Conservation (phyloP, 2,888 invertebrate species). For the Apamea crenata region DNA sequence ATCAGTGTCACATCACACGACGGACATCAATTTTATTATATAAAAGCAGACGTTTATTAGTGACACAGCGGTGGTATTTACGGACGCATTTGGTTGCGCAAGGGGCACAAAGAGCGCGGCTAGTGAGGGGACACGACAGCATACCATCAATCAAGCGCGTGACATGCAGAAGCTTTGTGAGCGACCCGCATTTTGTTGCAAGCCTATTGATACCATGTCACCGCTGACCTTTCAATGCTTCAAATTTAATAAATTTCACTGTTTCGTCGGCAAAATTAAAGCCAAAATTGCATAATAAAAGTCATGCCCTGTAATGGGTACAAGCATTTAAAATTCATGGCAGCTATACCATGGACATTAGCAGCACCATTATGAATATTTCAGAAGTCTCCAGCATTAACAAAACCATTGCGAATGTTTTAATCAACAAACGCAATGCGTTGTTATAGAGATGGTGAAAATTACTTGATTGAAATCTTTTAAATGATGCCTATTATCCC, state of each 20-base stretch:
- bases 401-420: conserved; percentile 70
- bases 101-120: conserved; percentile 74
- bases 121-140: conserved; percentile 63
- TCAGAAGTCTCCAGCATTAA: conserved; percentile 70
- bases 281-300: conserved; percentile 61
- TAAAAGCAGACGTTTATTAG: conserved; percentile 67
- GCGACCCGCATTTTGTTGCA: conserved; percentile 76
- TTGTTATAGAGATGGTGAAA: conserved; percentile 64
- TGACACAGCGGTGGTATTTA: conserved; percentile 73
- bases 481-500: conserved; percentile 77
- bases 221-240: conserved; percentile 71
- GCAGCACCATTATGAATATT: conserved; percentile 66
- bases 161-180: conserved; percentile 85
- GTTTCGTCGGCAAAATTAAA: conserved; percentile 46
- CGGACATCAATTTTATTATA: conserved; percentile 56
- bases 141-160: conserved; percentile 84
- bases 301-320: conserved; percentile 45
- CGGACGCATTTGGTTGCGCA: conserved; percentile 77
- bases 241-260: conserved; percentile 66
- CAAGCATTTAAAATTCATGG: conserved; percentile 57
- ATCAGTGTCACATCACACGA: conserved; percentile 19
- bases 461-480: conserved; percentile 76
- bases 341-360: conserved; percentile 52
- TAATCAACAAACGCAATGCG: conserved; percentile 58
- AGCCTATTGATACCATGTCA: conserved; percentile 77